Base-by-base conservation (phyloP, 1,140 invertebrate genomes). In the Myzus persicae region DNA sequence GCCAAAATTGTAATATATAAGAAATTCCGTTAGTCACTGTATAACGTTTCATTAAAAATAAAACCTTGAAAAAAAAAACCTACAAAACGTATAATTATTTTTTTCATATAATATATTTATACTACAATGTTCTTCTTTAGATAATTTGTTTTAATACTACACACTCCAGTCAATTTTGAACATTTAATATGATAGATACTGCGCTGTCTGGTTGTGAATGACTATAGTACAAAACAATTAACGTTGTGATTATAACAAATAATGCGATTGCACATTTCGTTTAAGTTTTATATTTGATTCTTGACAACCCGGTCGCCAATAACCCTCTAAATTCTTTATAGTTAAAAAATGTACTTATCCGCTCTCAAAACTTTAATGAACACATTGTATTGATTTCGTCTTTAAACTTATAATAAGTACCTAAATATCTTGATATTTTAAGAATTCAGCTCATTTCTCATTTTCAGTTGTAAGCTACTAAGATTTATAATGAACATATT, bases 41-140 rank as follows among this genome's bases (percentile, higher is more conserved):
- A n/a, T n/a, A 51, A 89, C 87, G 87, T 89, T 38, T 11, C 87
- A 51, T 89, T 89, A 89, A 38, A 51, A 89, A 51, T 89, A 89
- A 51, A 51, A 89, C 87, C 87, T 89, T 89, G 87, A 89, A n/a
- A 81, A 42, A 22, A 26, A 88, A 38, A 89, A 89, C 7, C 8
- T 48, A 48, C 20, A 88, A n/a, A 48, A 88, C 48, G 85, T 51
- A 51, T 48, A 88, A 88, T 88, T 48, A 88, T n/a, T 46, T 87
- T n/a, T 46, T 46, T 46, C 26, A n/a, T n/a, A 48, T 31, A 48
- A 48, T 31, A 48, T 44, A 48, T 87, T 46, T 44, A 14, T 87
- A 42, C n/a, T 87, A 46, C 46, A 87, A 87, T 89, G 6, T 51
- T 48, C 24, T n/a, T 51, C 4, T 89, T 51, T 51, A 89, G 36